Percentiles rank a stretch among this genome's conserved stretches.
Evolutionary conservation across 92 coral and sea anemone species (phyloP).

Genomic region (Palythoa grandis): DNA sequence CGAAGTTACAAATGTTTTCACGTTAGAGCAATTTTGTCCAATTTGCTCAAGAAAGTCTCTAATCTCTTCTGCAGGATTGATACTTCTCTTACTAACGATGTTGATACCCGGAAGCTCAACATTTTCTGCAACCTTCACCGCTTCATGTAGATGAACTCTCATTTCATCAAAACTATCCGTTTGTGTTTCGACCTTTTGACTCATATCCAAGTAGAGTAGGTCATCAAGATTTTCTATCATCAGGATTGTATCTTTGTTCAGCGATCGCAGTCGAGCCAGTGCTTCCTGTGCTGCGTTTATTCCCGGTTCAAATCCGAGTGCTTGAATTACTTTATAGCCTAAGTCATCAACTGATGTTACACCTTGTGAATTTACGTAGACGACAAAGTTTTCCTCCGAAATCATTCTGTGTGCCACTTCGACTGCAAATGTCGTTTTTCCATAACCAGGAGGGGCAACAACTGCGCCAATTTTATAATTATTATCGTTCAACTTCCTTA

Average conservation of each 20-base stretch:
- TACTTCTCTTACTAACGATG: not conserved
- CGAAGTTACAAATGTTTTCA: slow-evolving; percentile 49
- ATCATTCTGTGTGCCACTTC: slow-evolving; percentile 45
- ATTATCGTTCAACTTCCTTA: not conserved
- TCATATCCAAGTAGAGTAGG: slow-evolving; percentile 33
- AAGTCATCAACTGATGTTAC: slow-evolving; percentile 38
- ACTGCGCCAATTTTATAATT: slow-evolving; percentile 9
- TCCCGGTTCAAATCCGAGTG: slow-evolving; percentile 31
- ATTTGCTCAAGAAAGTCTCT: slow-evolving; percentile 33
- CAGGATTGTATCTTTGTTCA: slow-evolving; percentile 20
- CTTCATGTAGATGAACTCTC: too few species aligned
- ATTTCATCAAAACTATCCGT: too few species aligned
- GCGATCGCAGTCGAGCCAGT: slow-evolving; percentile 13
- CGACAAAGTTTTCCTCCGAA: slow-evolving; percentile 7
- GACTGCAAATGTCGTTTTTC: slow-evolving; percentile 46
- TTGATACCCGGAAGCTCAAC: not conserved
- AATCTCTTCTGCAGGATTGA: slow-evolving; percentile 24
- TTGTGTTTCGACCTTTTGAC: not conserved
- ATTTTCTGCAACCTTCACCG: too few species aligned
- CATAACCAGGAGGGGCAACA: slow-evolving; percentile 46
- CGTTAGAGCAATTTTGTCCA: slow-evolving; percentile 21
- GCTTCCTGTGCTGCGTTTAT: slow-evolving; percentile 17
- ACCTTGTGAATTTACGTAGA: slow-evolving; percentile 49
- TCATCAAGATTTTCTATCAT: slow-evolving; percentile 55
- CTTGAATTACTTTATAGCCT: slow-evolving; percentile 48